Percentiles rank a stretch among this genome's conserved stretches.
These are phyloP conservation scores for Aratinga solstitialis DNA, from an alignment of 2,797 vertebrate genomes.

Conservation along the genomic window DNA sequence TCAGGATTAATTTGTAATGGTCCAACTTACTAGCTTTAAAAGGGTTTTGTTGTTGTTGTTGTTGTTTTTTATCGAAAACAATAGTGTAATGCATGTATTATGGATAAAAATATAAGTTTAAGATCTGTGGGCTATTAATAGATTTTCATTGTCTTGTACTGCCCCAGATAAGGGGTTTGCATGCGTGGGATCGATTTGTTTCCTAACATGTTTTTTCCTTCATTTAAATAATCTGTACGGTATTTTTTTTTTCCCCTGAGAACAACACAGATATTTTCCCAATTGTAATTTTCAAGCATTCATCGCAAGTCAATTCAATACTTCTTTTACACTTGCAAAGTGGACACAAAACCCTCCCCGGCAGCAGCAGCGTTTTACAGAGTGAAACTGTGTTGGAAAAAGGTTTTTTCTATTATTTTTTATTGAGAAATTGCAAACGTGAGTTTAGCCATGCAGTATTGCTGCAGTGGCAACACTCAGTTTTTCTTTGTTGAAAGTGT, in stretches of 20 bases:
- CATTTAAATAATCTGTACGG: constrained; percentile 65
- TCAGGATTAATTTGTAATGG: constrained; percentile 98
- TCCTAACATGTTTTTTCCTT: constrained; percentile 48
- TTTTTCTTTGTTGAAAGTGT: constrained; percentile 40
- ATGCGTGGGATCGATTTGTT: constrained; percentile 48
- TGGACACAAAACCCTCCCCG: background rate
- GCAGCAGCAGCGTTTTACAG: background rate
- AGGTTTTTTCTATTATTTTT: background rate
- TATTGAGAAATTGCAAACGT: constrained; percentile 23
- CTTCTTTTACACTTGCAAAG: constrained; percentile 16
- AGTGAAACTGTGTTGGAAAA: background rate
- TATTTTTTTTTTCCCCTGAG: background rate
- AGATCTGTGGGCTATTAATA: constrained; percentile 58
- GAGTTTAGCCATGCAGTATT: constrained; percentile 33
- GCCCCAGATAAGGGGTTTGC: constrained; percentile 64
- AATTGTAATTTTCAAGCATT: constrained; percentile 48
- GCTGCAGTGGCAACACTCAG: constrained; percentile 3
- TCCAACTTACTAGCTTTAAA: constrained; percentile 87
- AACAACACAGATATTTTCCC: constrained; percentile 21
- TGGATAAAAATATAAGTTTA: constrained; percentile 63
- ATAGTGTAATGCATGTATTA: constrained; percentile 65
- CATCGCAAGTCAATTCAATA: constrained; percentile 18
- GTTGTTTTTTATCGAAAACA: constrained; percentile 69
- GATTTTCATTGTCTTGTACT: constrained; percentile 61
- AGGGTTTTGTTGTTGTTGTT: constrained; percentile 72